phyloP scores from a whole-genome alignment of 2,113 vertebrate genomes.

The Lanius ludovicianus region DNA sequence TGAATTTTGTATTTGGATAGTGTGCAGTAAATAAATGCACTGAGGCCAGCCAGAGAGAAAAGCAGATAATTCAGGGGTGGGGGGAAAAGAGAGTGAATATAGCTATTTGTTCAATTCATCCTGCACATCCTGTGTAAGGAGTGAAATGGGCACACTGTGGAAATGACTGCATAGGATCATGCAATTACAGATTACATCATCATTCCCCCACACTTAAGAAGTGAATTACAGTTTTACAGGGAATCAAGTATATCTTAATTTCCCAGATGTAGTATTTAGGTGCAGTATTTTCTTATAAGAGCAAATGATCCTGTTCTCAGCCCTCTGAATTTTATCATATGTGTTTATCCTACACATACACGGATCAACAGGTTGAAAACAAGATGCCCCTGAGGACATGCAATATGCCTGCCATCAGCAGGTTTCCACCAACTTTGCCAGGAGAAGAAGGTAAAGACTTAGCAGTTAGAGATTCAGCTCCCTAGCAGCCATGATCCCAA shows the following conservation, averaged over 20 bases:
- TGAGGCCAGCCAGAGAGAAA: background rate
- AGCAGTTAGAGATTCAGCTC: background rate
- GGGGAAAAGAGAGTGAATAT: background rate
- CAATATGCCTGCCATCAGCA: background rate
- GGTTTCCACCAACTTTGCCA: background rate
- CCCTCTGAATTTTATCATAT: background rate
- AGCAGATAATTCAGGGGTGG: background rate
- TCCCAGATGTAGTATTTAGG: background rate
- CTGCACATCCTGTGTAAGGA: background rate
- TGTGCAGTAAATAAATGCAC: background rate
- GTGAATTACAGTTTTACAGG: background rate
- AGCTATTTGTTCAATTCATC: background rate
- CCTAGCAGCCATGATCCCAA: background rate
- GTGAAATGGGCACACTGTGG: background rate
- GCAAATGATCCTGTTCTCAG: rapidly evolving
- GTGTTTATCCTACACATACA: background rate
- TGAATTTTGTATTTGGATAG: background rate
- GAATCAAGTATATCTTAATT: background rate
- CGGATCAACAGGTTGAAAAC: background rate
- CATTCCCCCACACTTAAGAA: background rate
- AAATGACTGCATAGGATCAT: background rate
- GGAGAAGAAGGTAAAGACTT: background rate
- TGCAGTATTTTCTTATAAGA: background rate
- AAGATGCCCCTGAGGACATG: background rate
- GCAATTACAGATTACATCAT: background rate